Conservation (phyloP, 1,140 invertebrate genomes). For the Eubasilissa regina region DNA sequence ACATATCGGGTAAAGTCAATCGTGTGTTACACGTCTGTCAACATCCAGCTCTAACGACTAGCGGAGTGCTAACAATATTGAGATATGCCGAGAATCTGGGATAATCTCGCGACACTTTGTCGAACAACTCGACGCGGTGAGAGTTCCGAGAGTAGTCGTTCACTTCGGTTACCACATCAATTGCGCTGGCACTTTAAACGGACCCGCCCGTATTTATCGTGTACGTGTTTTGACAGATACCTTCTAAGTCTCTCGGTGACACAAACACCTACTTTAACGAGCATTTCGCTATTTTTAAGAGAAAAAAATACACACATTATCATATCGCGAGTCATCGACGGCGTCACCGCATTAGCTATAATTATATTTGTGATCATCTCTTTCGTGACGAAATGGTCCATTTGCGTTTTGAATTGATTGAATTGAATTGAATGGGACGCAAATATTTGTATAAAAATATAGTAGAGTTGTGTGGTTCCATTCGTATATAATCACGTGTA, state of each 20-base stretch:
- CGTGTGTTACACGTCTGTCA: slow-evolving; percentile 3
- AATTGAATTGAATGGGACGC: too few relatives aligned
- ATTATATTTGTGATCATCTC: slow-evolving; percentile 10
- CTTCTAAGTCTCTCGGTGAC: slow-evolving; percentile 29
- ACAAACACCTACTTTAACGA: slow-evolving; percentile 10
- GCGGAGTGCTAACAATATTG: slow-evolving; percentile 11
- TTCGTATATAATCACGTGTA: too few relatives aligned
- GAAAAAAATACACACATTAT: neutral
- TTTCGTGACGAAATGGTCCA: slow-evolving; percentile 11
- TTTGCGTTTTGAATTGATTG: slow-evolving; percentile 10
- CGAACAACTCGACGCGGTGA: slow-evolving; percentile 2
- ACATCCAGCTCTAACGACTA: neutral
- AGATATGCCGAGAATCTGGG: slow-evolving; percentile 27
- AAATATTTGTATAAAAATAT: slow-evolving; percentile 23
- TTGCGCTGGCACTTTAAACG: slow-evolving; percentile 1
- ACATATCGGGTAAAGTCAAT: neutral
- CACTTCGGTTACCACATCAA: slow-evolving; percentile 18
- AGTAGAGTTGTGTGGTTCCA: too few relatives aligned
- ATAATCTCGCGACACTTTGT: slow-evolving; percentile 26
- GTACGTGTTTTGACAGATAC: slow-evolving; percentile 34
- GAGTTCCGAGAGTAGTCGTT: neutral
- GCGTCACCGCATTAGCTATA: slow-evolving; percentile 6
- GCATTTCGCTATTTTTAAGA: slow-evolving; percentile 24
- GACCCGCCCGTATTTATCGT: slow-evolving; percentile 6
- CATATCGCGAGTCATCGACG: slow-evolving; percentile 2